Conservation (phyloP, 2,888 invertebrate species). For the Cataglyphis altisquamis region DNA sequence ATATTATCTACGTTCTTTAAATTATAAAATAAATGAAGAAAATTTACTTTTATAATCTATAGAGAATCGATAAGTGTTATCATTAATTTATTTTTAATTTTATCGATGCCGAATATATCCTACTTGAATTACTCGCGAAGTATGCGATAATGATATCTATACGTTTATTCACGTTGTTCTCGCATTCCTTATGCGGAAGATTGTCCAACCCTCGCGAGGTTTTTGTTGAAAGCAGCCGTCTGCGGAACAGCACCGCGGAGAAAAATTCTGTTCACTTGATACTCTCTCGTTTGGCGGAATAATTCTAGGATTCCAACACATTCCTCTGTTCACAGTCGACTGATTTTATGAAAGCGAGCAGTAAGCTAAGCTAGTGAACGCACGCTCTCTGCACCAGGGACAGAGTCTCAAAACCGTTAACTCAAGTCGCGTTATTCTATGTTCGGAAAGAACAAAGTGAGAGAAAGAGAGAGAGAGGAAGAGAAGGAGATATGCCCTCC, state of each 20-base stretch:
- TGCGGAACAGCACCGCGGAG: constrained; percentile 45
- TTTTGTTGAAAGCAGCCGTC: constrained; percentile 70
- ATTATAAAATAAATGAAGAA: not conserved
- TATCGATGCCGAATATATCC: not conserved
- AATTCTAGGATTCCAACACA: constrained; percentile 79
- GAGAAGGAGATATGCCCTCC: constrained; percentile 25
- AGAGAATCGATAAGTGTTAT: not conserved
- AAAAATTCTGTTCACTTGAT: constrained; percentile 67
- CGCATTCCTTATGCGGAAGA: constrained; percentile 53
- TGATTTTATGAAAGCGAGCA: constrained; percentile 79
- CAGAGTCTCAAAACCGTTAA: constrained; percentile 62
- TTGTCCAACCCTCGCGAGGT: constrained; percentile 61
- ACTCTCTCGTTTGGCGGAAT: constrained; percentile 64
- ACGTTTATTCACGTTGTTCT: constrained; percentile 45
- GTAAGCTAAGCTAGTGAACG: constrained; percentile 39
- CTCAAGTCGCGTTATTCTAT: constrained; percentile 26
- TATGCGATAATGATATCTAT: constrained; percentile 16
- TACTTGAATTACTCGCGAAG: not conserved
- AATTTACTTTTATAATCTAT: not conserved
- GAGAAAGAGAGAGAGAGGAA: constrained; percentile 38
- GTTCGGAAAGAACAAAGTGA: constrained; percentile 44
- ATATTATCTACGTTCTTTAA: not conserved
- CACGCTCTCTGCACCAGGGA: constrained; percentile 11
- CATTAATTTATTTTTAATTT: constrained; percentile 5
- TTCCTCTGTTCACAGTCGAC: constrained; percentile 80